Conservation (phyloP, 2,888 invertebrate genomes). For the Monochamus alternatus region DNA sequence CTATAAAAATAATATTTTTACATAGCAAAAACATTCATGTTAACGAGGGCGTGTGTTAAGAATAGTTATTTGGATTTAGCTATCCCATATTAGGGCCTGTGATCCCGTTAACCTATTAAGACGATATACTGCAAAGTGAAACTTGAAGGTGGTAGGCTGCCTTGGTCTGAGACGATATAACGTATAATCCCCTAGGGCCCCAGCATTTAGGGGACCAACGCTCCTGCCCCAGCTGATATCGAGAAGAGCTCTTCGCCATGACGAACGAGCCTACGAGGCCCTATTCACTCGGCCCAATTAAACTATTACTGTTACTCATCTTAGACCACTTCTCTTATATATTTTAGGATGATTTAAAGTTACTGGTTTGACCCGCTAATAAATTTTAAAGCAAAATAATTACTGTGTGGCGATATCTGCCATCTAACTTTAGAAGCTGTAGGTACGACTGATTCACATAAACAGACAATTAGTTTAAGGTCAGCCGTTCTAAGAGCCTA, state of each 20-base stretch:
- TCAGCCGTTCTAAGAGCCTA: too few relatives aligned
- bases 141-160: conserved; percentile 58
- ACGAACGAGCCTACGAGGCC: conserved; percentile 64
- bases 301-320: conserved; percentile 59
- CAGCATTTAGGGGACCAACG: conserved; percentile 56
- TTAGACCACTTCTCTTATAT: conserved; percentile 35
- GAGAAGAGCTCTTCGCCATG: conserved; percentile 57
- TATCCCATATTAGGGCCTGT: conserved; percentile 40
- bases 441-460: not conserved
- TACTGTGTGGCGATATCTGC: not conserved
- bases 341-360: conserved; percentile 46
- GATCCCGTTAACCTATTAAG: conserved; percentile 62
- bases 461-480: not conserved
- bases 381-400: conserved; percentile 29
- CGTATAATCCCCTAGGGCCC: conserved; percentile 64
- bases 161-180: conserved; percentile 61
- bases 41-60: conserved; percentile 39
- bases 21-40: conserved; percentile 30
- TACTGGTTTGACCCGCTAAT: conserved; percentile 45
- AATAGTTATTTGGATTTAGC: conserved; percentile 40
- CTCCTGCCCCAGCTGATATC: conserved; percentile 56
- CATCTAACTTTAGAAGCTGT: not conserved
- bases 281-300: conserved; percentile 62
- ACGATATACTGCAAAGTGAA: conserved; percentile 65
- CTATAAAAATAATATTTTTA: conserved; percentile 31